A percentile compares a stretch with the other conserved stretches of the same genome.
Conservation (phyloP, 2,888 invertebrate species). For the Prenolepis imparis region DNA sequence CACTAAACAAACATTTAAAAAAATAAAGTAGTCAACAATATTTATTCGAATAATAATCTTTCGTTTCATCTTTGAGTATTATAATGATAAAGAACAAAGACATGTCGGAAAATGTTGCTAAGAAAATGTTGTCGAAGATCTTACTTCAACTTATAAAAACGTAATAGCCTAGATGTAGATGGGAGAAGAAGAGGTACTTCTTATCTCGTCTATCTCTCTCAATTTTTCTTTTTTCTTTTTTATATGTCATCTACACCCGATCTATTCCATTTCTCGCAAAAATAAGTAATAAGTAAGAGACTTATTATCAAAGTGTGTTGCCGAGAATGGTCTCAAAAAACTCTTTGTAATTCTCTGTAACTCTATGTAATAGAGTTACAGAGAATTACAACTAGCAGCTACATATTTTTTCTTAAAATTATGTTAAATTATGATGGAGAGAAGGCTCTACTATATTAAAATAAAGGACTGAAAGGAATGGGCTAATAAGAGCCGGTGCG, state of each 20-base stretch:
- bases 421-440: too few species aligned
- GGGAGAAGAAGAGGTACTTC: conserved; percentile 37
- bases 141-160: conserved; percentile 73
- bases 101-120: conserved; percentile 48
- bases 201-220: neutral
- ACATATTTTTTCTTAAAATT: too few species aligned
- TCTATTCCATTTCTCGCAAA: too few species aligned
- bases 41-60: neutral
- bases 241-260: neutral
- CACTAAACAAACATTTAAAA: neutral
- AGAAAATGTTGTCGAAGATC: conserved; percentile 70
- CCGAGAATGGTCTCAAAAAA: neutral
- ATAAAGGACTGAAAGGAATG: too few species aligned
- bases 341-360: too few species aligned
- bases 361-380: too few species aligned
- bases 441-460: too few species aligned
- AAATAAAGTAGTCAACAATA: neutral
- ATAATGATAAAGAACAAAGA: conserved; percentile 2
- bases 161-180: conserved; percentile 69
- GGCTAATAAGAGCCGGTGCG: too few species aligned
- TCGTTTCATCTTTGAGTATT: conserved; percentile 10
- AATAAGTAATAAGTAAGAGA: neutral
- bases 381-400: too few species aligned
- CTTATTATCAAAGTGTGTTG: neutral
- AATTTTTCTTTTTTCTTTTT: neutral